Base-by-base conservation (phyloP, 2,888 invertebrate genomes). In the Anarsia innoxiella region DNA sequence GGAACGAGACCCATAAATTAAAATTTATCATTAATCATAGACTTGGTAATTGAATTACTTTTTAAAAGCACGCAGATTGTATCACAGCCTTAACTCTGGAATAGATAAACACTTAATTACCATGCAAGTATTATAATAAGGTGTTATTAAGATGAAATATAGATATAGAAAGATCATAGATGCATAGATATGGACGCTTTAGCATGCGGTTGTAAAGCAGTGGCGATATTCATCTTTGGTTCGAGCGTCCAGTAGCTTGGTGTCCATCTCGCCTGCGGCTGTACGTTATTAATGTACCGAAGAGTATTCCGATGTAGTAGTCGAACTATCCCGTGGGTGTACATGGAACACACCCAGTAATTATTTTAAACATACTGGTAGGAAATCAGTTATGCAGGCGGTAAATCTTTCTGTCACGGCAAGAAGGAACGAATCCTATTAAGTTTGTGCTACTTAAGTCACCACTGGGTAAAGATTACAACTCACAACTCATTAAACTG, bases 341-440 rank as follows among this genome's bases (percentile, higher is more conserved):
- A 27, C n/a, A n/a, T n/a, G n/a, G n/a, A n/a, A n/a, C n/a, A 47
- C 47, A 53, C 48, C 46, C 53, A 53, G 66, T 66, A 66, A 72
- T 71, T 67, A 69, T 70, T 71, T 72, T 59, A 66, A 71, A 70
- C 53, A 59, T 55, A 54, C 56, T 59, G 53, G 53, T 52, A 59
- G 56, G 57, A 59, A 63, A 61, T 63, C 60, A 50, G 53, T 45
- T 45, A 56, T 57, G 58, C 53, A 45, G 51, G 53, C 56, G 55
- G 59, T 70, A 63, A 68, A 66, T 74, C 66, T 62, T 53, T 42
- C 45, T 54, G 61, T 62, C 56, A 46, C 36, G 39, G 41, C 40
- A 45, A 40, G 12, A 30, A 23, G 2, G 10, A 11, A 37, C 15
- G 28, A 30, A 40, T 30, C 40, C 25, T 37, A 37, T 40, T 37